phyloP scores from a whole-genome alignment of 2,113 vertebrate species.

The Mastomys natalensis region DNA sequence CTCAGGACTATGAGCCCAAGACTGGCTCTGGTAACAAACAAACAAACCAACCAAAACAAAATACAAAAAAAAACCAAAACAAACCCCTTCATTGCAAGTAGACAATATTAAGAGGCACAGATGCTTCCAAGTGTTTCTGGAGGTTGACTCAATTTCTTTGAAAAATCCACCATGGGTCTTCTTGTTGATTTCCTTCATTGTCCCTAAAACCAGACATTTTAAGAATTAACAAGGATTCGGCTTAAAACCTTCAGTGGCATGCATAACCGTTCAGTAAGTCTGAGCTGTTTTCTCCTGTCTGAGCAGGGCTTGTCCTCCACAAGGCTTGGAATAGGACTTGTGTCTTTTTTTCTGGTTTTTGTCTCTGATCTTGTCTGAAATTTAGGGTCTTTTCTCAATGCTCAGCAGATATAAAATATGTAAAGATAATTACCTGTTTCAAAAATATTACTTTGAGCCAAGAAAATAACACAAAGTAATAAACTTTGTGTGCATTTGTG shows the following conservation, averaged over 20 bases:
- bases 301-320: not conserved
- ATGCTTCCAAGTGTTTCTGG: not conserved
- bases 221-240: not conserved
- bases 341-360: not conserved
- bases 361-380: not conserved
- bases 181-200: not conserved
- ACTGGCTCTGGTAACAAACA: not conserved
- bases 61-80: not conserved
- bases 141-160: not conserved
- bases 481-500: not conserved
- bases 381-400: not conserved
- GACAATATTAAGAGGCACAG: not conserved
- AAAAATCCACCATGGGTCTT: not conserved
- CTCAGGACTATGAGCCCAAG: not conserved
- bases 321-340: not conserved
- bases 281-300: not conserved
- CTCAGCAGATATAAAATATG: not conserved
- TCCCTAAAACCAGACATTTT: not conserved
- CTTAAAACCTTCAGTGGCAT: too few species aligned
- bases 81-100: not conserved
- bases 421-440: not conserved
- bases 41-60: not conserved
- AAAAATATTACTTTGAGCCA: constrained; percentile 23
- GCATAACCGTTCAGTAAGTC: not conserved
- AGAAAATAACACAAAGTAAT: not conserved